Percentiles rank a stretch among this genome's conserved stretches.
phyloP scores from a whole-genome alignment of 2,113 vertebrate species.

The Hippocampus comes region DNA sequence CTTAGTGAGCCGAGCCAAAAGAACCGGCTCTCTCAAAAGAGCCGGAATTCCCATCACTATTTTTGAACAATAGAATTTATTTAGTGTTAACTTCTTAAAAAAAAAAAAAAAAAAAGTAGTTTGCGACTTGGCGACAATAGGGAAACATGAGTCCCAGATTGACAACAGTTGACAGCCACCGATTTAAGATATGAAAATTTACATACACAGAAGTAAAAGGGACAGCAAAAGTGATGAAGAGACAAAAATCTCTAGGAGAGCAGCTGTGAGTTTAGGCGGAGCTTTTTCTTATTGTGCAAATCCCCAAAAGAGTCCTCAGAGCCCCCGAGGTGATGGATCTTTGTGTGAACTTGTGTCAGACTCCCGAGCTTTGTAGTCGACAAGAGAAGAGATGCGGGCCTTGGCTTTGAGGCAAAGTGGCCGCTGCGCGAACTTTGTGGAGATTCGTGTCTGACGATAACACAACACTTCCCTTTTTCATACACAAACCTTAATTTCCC shows the following conservation, averaged over 20 bases:
- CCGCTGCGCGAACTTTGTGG: conserved; percentile 36
- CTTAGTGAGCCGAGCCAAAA: too few species aligned
- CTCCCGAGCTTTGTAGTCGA: conserved; percentile 9
- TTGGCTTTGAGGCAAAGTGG: conserved; percentile 32
- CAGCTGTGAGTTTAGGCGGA: conserved; percentile 35
- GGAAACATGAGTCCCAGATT: neutral
- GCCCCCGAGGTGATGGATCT: conserved; percentile 27
- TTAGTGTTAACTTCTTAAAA: too few species aligned
- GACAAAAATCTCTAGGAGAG: conserved; percentile 43
- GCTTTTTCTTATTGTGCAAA: conserved; percentile 43
- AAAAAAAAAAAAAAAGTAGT: too few species aligned
- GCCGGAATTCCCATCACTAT: too few species aligned
- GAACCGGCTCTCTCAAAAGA: too few species aligned
- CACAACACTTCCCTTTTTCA: neutral
- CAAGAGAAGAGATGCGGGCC: conserved; percentile 2
- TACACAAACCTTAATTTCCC: neutral
- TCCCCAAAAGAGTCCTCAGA: conserved; percentile 38
- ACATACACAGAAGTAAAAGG: conserved; percentile 26
- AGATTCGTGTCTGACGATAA: conserved; percentile 7
- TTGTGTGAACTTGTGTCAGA: conserved; percentile 14
- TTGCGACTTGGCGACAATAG: neutral
- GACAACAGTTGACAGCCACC: neutral
- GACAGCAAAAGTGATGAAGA: conserved; percentile 56
- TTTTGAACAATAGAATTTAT: too few species aligned
- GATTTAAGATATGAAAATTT: conserved; percentile 40